Conservation (phyloP, 2,797 vertebrate species). For the Smutsia gigantea region DNA sequence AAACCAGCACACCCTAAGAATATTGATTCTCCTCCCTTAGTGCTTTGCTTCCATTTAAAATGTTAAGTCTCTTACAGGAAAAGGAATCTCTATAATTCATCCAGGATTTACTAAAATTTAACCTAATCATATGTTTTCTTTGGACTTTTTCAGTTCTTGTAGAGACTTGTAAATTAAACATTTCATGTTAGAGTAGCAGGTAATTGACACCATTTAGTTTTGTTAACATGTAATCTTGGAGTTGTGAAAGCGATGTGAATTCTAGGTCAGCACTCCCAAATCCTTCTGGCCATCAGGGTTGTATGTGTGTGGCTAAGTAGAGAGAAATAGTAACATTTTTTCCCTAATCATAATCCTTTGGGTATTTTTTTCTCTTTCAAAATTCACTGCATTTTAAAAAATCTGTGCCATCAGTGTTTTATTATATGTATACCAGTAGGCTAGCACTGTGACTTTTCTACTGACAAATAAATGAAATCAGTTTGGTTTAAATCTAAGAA, state of each 20-base stretch:
- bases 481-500: constrained; percentile 6
- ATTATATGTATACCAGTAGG: not conserved
- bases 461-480: constrained; percentile 32
- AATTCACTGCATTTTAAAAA: constrained; percentile 45
- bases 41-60: constrained; percentile 49
- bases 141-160: constrained; percentile 27
- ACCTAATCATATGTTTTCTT: constrained; percentile 27
- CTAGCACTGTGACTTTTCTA: not conserved
- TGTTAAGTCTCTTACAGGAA: not conserved
- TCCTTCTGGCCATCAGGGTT: not conserved
- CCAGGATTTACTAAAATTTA: constrained; percentile 41
- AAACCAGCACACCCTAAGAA: constrained; percentile 2
- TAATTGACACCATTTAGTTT: constrained; percentile 64
- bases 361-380: constrained; percentile 60
- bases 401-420: not conserved
- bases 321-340: constrained; percentile 17
- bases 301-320: not conserved
- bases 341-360: not conserved
- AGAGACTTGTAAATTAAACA: constrained; percentile 44
- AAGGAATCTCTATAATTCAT: not conserved
- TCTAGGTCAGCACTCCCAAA: constrained; percentile 40
- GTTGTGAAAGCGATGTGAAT: constrained; percentile 62
- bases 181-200: constrained; percentile 35
- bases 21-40: constrained; percentile 12
- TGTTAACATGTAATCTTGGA: constrained; percentile 67